Percentiles rank a stretch among this genome's conserved stretches.
phyloP scores from a whole-genome alignment of 2,113 vertebrate species.

The Bungarus multicinctus region DNA sequence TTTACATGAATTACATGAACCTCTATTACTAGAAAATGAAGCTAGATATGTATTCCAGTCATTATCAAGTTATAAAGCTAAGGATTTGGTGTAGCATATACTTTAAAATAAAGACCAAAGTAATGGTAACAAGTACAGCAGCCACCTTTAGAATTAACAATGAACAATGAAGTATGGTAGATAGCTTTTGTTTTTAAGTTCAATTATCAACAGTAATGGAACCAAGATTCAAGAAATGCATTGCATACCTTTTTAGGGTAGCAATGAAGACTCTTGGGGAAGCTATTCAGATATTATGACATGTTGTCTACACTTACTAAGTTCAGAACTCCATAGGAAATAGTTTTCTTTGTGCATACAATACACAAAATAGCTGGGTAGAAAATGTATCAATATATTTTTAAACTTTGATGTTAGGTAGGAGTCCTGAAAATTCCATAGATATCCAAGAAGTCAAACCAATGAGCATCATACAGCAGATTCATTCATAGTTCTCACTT shows the following conservation, averaged over 20 bases:
- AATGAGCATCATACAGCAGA: not conserved
- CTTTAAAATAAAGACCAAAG: not conserved
- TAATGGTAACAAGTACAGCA: not conserved
- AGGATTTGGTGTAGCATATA: not conserved
- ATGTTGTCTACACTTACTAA: not conserved
- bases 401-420: not conserved
- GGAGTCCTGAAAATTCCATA: not conserved
- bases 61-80: not conserved
- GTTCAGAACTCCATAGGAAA: not conserved
- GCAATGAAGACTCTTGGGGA: not conserved
- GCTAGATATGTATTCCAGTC: not conserved
- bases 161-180: not conserved
- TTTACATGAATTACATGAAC: not conserved
- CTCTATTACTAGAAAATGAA: not conserved
- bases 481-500: not conserved
- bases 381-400: not conserved
- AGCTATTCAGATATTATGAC: not conserved
- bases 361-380: not conserved
- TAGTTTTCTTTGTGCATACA: not conserved
- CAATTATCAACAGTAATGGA: not conserved
- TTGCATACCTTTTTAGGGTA: not conserved
- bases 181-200: not conserved
- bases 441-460: not conserved
- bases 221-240: not conserved
- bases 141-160: not conserved